Conservation (phyloP, 2,888 invertebrate genomes). For the Sinotaia quadrata region DNA sequence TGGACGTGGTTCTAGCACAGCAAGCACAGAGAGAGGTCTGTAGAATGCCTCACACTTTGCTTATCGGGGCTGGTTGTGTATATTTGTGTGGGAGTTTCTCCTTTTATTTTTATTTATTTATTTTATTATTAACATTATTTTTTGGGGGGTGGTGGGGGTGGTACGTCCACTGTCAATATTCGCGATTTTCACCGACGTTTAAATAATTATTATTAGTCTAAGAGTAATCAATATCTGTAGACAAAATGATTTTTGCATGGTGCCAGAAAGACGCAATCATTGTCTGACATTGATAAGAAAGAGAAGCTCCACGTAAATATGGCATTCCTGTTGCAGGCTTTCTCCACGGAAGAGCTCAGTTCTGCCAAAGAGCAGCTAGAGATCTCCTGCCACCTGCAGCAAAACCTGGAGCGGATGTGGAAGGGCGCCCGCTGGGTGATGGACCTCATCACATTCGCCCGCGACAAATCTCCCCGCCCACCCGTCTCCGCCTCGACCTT, state of each 20-base stretch:
- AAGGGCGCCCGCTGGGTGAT: constrained; percentile 95
- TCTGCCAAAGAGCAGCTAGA: constrained; percentile 88
- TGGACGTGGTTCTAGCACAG: constrained; percentile 91
- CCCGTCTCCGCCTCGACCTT: constrained; percentile 71
- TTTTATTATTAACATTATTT: no score
- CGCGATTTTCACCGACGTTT: no score
- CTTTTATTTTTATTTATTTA: no score
- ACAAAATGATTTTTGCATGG: no score
- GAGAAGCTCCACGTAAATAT: no score
- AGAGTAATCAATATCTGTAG: no score
- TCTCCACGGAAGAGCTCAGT: constrained; percentile 89
- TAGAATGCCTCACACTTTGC: background rate
- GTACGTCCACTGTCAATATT: no score
- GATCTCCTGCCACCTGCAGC: constrained; percentile 87
- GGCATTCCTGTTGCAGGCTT: constrained; percentile 79
- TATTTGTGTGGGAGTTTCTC: background rate
- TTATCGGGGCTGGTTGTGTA: background rate
- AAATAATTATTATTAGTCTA: no score
- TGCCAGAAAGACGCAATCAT: no score
- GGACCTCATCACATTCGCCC: constrained; percentile 93
- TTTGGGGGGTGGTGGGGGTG: no score
- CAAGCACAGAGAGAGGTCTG: constrained; percentile 88
- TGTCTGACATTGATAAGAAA: no score
- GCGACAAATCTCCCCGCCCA: constrained; percentile 78
- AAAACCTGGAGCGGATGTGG: constrained; percentile 90